phyloP scores from a whole-genome alignment of 2,888 invertebrate species.

The Ochropleura leucogaster region DNA sequence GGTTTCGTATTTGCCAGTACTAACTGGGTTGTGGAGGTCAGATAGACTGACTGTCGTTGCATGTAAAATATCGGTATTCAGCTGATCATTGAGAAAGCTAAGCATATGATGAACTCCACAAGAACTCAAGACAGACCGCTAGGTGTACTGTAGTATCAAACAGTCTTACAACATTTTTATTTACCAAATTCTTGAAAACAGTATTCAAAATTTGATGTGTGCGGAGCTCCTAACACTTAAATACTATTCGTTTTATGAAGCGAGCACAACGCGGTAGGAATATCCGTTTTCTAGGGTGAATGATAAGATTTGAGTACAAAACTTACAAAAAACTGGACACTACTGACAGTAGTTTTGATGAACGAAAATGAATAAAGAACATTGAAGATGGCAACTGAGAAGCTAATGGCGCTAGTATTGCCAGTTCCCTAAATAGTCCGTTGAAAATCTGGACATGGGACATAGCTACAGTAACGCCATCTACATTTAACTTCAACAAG shows the following conservation, averaged over 20 bases:
- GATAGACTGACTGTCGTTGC: too few species aligned
- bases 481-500: too few species aligned
- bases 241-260: conserved; percentile 67
- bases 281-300: conserved; percentile 66
- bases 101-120: neutral
- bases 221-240: conserved; percentile 65
- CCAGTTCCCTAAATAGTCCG: too few species aligned
- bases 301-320: conserved; percentile 39
- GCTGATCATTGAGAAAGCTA: too few species aligned
- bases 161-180: neutral
- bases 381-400: too few species aligned
- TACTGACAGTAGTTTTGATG: neutral
- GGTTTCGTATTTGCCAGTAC: too few species aligned
- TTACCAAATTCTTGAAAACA: neutral
- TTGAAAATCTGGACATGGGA: too few species aligned
- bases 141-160: too few species aligned
- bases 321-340: neutral
- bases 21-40: too few species aligned
- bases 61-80: too few species aligned
- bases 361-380: neutral
- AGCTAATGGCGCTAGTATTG: too few species aligned
- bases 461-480: too few species aligned
- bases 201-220: neutral
- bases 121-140: neutral
- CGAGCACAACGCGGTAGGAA: conserved; percentile 85